These are phyloP conservation scores for Eupeodes luniger DNA, from an alignment of 2,888 invertebrate species.

Conservation along the genomic window DNA sequence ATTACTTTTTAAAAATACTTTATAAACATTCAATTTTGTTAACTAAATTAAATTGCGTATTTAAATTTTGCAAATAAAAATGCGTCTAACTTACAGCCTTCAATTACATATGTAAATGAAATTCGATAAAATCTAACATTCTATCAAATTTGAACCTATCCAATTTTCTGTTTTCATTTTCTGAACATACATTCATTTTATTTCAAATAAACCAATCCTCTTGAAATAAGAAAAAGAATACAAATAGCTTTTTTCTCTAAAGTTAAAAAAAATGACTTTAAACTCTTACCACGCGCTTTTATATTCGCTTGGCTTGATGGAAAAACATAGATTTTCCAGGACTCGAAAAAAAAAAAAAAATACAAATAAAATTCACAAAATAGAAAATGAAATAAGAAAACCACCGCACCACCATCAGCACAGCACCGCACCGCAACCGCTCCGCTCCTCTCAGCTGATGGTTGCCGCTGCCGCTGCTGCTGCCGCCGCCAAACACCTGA, in stretches of 20 bases:
- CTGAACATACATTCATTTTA: no score
- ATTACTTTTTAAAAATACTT: no score
- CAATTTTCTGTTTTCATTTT: neutral
- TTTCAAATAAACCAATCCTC: neutral
- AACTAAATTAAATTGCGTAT: no score
- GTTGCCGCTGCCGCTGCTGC: no score
- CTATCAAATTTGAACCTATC: neutral
- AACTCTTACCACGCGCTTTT: neutral
- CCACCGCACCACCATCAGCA: neutral
- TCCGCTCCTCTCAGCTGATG: neutral
- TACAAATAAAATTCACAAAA: constrained; percentile 23
- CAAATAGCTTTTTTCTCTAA: neutral
- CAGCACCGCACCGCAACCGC: neutral
- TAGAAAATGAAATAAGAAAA: constrained; percentile 28
- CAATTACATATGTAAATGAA: neutral
- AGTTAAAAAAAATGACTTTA: constrained; percentile 15
- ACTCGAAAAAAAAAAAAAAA: neutral
- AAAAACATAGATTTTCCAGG: constrained; percentile 12
- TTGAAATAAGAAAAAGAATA: constrained; percentile 18
- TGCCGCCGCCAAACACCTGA: constrained; percentile 65
- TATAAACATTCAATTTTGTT: no score
- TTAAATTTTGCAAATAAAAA: no score
- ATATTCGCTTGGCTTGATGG: constrained; percentile 5
- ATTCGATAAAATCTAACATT: neutral
- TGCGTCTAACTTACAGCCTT: neutral